Base-by-base conservation (phyloP, 2,113 vertebrate species). In the Pyrgilauda ruficollis region DNA sequence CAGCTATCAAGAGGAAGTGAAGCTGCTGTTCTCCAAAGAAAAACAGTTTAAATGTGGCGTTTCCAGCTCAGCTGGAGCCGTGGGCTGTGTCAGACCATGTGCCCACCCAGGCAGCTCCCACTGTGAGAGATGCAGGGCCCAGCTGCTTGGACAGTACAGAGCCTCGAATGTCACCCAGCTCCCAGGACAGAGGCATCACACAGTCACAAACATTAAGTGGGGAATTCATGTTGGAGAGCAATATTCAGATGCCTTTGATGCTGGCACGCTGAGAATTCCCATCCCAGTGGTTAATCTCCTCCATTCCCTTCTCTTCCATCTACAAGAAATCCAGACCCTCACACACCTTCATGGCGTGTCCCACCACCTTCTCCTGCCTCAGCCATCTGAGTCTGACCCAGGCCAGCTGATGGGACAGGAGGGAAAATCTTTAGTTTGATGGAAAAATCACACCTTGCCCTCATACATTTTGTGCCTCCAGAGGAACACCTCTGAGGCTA, bases 391-490 rank as follows among this genome's bases (percentile, higher is more conserved):
- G 37, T 62, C 75, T 46, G 26, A 30, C 30, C 22, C 23, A 41
- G 69, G 37, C 8, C 37, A 23, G 22, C 53, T 64, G 62, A 81
- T 12, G 52, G 39, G 44, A 94, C 50, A 46, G 16, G 10, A 19
- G 3, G 0, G 0, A 69, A 69, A 72, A 64, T 4, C 33, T 63
- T 62, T 10, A 33, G 4, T 43, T 41, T 24, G 37, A 17, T 81
- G 64, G 43, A 52, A 69, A 47, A 90, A 53, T 16, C 37, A 20
- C 13, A 10, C 21, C 68, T 61, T 41, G 14, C 41, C 44, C 63
- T 86, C 31, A 13, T 20, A 23, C 0, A 0, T 30, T 33, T 55
- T 59, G 21, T 80, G 23, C n/a, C 67, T 89, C 43, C 59, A 35
- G 43, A 63, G 10, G 16, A 55, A 5, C 49, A 58, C 58, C 8